Evolutionary conservation across 2,113 vertebrate species (phyloP).

Genomic region (Oreochromis spilurus): DNA sequence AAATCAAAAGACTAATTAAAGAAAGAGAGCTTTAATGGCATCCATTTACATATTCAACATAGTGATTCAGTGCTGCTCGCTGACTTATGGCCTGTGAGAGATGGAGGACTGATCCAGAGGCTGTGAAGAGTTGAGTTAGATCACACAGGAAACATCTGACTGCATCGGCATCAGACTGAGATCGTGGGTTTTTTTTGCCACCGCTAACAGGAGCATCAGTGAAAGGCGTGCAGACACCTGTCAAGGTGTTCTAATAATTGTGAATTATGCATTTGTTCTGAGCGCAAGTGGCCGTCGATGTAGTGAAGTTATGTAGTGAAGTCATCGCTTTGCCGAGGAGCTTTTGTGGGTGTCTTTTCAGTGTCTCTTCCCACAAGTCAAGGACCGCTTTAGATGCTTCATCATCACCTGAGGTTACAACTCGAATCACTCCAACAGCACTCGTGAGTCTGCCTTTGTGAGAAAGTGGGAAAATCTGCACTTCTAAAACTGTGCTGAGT

Average conservation of each 20-base stretch:
- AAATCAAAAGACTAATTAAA: constrained; percentile 77
- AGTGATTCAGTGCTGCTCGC: constrained; percentile 28
- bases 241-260: background rate
- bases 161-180: background rate
- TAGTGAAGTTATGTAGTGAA: background rate
- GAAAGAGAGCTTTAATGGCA: constrained; percentile 67
- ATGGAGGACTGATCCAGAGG: constrained; percentile 17
- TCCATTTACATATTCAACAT: constrained; percentile 63
- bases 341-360: background rate
- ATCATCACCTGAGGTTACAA: background rate
- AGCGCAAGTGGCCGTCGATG: background rate
- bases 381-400: background rate
- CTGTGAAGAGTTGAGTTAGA: constrained; percentile 1
- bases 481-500: background rate
- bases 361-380: background rate
- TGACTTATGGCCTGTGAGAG: constrained; percentile 13
- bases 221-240: background rate
- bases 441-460: background rate
- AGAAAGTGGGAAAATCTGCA: background rate
- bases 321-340: background rate
- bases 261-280: background rate
- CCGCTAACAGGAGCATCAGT: background rate
- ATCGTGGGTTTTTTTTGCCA: background rate
- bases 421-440: background rate
- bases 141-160: constrained; percentile 6